Evolutionary conservation across 2,797 vertebrate genomes (phyloP).

Genomic region (Chloroceryle amazona): DNA sequence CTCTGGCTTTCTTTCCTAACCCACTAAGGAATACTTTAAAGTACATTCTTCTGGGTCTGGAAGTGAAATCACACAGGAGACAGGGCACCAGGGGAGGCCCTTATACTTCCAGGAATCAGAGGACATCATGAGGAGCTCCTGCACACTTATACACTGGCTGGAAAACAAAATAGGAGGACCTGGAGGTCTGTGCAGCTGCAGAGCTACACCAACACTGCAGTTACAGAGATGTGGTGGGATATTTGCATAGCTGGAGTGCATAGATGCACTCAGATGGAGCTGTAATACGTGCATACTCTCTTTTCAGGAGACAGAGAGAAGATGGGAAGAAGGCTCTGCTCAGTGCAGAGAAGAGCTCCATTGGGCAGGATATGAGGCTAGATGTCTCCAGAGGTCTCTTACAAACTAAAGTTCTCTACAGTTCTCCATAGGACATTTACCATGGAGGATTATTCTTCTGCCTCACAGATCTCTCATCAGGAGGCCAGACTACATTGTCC

Average conservation of each 20-base stretch:
- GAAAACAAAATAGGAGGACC: not conserved
- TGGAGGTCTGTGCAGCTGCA: not conserved
- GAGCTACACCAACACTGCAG: fast-evolving
- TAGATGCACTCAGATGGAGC: not conserved
- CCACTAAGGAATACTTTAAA: not conserved
- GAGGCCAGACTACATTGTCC: not conserved
- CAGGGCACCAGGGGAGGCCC: not conserved
- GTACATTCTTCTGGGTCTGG: not conserved
- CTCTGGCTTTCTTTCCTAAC: not conserved
- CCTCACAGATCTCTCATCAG: not conserved
- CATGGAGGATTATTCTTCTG: not conserved
- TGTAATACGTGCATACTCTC: not conserved
- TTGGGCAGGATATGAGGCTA: fast-evolving
- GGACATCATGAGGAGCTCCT: not conserved
- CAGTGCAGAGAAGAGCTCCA: not conserved
- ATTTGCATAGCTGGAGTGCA: not conserved
- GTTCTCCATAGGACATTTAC: not conserved
- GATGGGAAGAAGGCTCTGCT: not conserved
- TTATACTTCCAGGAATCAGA: not conserved
- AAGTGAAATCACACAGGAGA: not conserved
- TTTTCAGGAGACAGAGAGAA: not conserved
- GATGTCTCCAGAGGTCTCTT: not conserved
- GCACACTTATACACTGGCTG: fast-evolving
- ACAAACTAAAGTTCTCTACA: not conserved
- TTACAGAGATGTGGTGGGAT: not conserved